Conservation (phyloP, 1,140 invertebrate genomes). For the Musca domestica region DNA sequence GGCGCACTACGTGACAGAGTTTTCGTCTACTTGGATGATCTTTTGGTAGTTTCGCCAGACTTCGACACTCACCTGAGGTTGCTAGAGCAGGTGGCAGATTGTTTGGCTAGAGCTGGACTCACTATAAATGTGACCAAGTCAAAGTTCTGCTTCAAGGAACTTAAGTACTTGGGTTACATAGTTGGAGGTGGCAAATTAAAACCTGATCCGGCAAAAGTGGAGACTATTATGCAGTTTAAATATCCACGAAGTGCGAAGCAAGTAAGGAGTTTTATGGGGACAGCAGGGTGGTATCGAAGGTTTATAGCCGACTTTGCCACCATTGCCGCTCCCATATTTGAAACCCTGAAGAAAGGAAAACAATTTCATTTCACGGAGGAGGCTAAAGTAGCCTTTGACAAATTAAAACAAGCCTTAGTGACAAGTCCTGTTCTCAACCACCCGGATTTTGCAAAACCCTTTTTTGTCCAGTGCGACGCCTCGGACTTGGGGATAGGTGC, state of each 20-base stretch:
- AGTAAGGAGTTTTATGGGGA: constrained; percentile 52
- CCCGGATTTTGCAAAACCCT: constrained; percentile 43
- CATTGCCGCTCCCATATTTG: constrained; percentile 11
- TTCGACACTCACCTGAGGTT: too few relatives aligned
- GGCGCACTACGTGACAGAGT: too few relatives aligned
- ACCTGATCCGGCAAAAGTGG: too few relatives aligned
- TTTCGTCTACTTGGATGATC: too few relatives aligned
- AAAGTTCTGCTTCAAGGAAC: too few relatives aligned
- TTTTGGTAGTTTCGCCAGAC: too few relatives aligned
- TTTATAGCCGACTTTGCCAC: constrained; percentile 21
- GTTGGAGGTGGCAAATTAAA: too few relatives aligned
- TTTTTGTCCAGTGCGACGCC: constrained; percentile 49
- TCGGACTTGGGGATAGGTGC: constrained; percentile 41
- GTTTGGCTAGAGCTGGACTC: too few relatives aligned
- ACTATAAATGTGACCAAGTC: too few relatives aligned
- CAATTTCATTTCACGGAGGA: constrained; percentile 34
- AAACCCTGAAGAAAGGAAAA: constrained; percentile 12
- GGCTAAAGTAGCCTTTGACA: constrained; percentile 39
- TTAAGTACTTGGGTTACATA: too few relatives aligned
- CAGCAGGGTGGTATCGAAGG: constrained; percentile 33
- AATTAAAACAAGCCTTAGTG: constrained; percentile 35
- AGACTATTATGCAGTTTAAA: constrained; percentile 30
- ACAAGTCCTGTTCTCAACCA: constrained; percentile 41
- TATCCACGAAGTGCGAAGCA: constrained; percentile 36
- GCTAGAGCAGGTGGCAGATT: too few relatives aligned